Conservation (phyloP, 2,113 vertebrate species). For the Varanus salvator region DNA sequence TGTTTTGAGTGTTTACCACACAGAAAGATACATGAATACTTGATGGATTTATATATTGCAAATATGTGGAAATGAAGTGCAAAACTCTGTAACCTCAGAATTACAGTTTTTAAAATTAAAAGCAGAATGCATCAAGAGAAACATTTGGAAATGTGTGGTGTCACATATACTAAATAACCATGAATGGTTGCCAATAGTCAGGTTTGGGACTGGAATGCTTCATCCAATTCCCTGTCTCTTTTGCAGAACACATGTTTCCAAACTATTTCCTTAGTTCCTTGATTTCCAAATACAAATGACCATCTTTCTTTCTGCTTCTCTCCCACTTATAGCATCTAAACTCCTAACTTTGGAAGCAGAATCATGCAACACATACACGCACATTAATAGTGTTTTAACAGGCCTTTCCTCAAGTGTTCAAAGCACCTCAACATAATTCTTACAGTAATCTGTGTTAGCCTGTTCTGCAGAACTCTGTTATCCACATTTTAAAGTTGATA, state of each 20-base stretch:
- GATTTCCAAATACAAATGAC: background rate
- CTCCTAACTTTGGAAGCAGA: background rate
- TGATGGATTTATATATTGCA: background rate
- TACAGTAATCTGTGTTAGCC: background rate
- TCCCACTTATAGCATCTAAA: background rate
- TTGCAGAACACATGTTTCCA: background rate
- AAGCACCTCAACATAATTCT: background rate
- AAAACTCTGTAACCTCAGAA: background rate
- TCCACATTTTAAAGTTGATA: background rate
- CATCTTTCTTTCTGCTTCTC: background rate
- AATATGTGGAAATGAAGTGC: background rate
- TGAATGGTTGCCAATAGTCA: background rate
- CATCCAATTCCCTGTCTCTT: background rate
- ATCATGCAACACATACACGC: background rate
- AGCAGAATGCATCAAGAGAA: background rate
- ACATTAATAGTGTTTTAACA: background rate
- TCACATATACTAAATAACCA: background rate
- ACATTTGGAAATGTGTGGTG: background rate
- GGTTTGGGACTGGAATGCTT: background rate
- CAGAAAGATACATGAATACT: background rate
- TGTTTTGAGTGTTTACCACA: too few relatives aligned
- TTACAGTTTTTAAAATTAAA: background rate
- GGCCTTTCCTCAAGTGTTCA: background rate
- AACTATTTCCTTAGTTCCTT: background rate
- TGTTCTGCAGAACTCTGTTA: background rate